phyloP scores from a whole-genome alignment of 2,888 invertebrate genomes.

The Macaria notata region DNA sequence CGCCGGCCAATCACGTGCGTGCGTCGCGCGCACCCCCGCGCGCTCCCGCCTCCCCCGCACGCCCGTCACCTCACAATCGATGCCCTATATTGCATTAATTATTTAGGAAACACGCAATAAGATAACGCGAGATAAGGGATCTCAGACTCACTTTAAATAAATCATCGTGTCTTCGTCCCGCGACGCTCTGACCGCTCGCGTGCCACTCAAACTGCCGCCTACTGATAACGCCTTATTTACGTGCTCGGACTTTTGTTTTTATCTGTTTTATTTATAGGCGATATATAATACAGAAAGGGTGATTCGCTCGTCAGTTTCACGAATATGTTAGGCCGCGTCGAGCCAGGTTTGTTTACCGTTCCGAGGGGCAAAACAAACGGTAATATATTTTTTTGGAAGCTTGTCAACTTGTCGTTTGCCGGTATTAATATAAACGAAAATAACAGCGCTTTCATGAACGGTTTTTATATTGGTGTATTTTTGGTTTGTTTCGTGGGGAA shows the following conservation, averaged over 20 bases:
- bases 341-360: constrained; percentile 41
- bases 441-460: constrained; percentile 34
- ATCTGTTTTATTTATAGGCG: constrained; percentile 49
- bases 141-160: constrained; percentile 71
- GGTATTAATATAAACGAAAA: constrained; percentile 51
- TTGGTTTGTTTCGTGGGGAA: too few species aligned
- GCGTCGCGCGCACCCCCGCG: constrained; percentile 79
- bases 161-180: constrained; percentile 59
- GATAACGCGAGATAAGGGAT: constrained; percentile 81
- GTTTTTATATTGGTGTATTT: too few species aligned
- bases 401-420: constrained; percentile 56
- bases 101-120: constrained; percentile 83
- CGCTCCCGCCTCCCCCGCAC: constrained; percentile 63
- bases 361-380: constrained; percentile 43
- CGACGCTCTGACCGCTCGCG: constrained; percentile 39
- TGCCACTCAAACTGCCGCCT: constrained; percentile 33
- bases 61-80: constrained; percentile 81
- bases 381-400: constrained; percentile 47
- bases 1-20: constrained; percentile 80
- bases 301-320: constrained; percentile 42
- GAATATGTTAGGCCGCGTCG: constrained; percentile 40
- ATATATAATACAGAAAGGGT: constrained; percentile 43
- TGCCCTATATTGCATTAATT: constrained; percentile 83
- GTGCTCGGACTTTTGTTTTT: constrained; percentile 53
- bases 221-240: constrained; percentile 64